A percentile compares a stretch with the other conserved stretches of the same genome.
These are phyloP conservation scores for Uria lomvia DNA, from an alignment of 2,113 vertebrate species.

Conservation along the genomic window DNA sequence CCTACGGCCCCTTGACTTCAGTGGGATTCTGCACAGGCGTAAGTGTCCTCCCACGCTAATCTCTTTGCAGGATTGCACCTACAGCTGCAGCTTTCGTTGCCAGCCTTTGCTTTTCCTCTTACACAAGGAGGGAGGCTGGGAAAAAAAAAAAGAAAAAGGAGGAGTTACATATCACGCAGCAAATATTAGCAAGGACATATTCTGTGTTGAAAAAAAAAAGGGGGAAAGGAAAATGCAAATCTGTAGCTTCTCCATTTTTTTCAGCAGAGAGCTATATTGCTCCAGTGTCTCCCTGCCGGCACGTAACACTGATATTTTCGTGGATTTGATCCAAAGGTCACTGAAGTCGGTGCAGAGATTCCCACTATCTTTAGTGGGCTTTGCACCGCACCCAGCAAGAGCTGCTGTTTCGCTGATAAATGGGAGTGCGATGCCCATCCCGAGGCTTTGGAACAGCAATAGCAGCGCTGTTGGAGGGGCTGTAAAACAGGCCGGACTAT, in stretches of 20 bases:
- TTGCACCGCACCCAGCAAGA: background rate
- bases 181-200: background rate
- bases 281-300: background rate
- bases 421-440: background rate
- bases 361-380: background rate
- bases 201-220: background rate
- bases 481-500: background rate
- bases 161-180: background rate
- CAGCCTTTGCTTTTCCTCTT: background rate
- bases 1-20: background rate
- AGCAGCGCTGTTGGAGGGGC: background rate
- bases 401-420: background rate
- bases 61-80: background rate
- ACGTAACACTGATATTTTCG: background rate
- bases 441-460: background rate
- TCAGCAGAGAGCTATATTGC: background rate
- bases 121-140: background rate
- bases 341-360: background rate
- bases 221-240: background rate
- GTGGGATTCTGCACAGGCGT: background rate
- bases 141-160: background rate
- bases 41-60: background rate
- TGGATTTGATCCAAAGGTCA: background rate
- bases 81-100: background rate
- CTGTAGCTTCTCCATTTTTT: background rate